phyloP scores from a whole-genome alignment of 92 coral and sea anemone genomes.

The Parazoanthus darwini region DNA sequence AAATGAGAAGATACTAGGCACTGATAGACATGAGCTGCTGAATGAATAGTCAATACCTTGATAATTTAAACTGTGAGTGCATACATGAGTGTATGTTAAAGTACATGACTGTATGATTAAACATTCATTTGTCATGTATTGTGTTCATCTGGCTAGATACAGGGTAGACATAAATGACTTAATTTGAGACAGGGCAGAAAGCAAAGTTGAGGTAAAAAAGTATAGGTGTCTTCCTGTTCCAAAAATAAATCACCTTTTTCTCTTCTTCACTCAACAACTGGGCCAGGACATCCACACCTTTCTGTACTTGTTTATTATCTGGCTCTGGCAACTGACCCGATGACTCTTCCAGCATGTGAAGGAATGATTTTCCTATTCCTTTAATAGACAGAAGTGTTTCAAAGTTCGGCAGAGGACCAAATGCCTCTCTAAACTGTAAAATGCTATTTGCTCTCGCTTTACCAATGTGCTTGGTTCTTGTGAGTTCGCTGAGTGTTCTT shows the following conservation, averaged over 20 bases:
- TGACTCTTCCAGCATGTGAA: conserved; percentile 68
- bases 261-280: conserved; percentile 60
- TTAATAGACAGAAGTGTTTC: conserved; percentile 67
- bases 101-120: too few relatives aligned
- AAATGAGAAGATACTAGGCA: too few relatives aligned
- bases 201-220: too few relatives aligned
- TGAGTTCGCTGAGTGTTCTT: conserved; percentile 79
- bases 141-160: too few relatives aligned
- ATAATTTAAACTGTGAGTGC: too few relatives aligned
- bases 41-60: too few relatives aligned
- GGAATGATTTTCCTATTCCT: conserved; percentile 92
- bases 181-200: too few relatives aligned
- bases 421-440: conserved; percentile 62
- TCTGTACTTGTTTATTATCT: conserved; percentile 68
- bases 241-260: conserved; percentile 58
- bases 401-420: conserved; percentile 71
- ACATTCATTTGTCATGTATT: too few relatives aligned
- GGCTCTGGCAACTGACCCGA: conserved; percentile 68
- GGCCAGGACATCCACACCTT: conserved; percentile 68
- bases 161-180: too few relatives aligned
- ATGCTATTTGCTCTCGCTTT: conserved; percentile 76
- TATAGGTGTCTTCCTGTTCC: neutral
- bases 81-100: too few relatives aligned
- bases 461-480: conserved; percentile 86
- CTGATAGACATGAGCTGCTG: too few relatives aligned